Evolutionary conservation across 2,113 vertebrate species (phyloP), one percentile per base, ranked within the genome.

Genomic region (Callorhinus ursinus): DNA sequence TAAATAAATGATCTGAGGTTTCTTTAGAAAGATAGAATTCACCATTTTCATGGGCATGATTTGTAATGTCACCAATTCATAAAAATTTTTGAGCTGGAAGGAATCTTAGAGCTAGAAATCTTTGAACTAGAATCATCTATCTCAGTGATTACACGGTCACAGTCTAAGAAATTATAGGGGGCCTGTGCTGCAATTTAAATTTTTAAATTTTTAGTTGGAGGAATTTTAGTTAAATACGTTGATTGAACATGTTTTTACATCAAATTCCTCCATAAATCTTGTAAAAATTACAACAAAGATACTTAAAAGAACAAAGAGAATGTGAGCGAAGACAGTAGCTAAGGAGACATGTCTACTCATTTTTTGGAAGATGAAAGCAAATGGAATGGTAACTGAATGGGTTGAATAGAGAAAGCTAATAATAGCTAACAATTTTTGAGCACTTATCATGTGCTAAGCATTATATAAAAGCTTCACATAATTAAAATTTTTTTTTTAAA

Each of bases 241-340:
- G 18, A 51, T 39, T 53, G 8, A 90, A 67, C 14, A 57, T 72
- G 53, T 42, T 93, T 93, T 95, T 76, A 85, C 33, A 72, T 90
- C 36, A 51, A 88, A 93, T 92, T 86, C 4, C 49, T 88, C 74
- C 42, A 61, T 65, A 92, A 77, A 36, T 55, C 59, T 95, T 85
- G 13, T n/a, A 87, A 74, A 65, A 57, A 53, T 46, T 51, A 53
- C 6, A 83, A 46, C 18, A 92, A 96, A 96, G 22, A 51, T 28
- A 84, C 28, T 86, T 90, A 55, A 93, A 94, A 88, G 49, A 93
- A 93, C 42, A 72, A 72, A 83, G 9, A 90, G n/a, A 94, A 36
- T 74, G 31, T 93, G n/a, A 77, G 21, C 69, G 10, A 69, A 65
- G 42, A 65, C 0, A 61, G 24, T 12, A 92, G 16, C 15, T 49